phyloP scores from a whole-genome alignment of 2,888 invertebrate species.

The Heliconius aoede region DNA sequence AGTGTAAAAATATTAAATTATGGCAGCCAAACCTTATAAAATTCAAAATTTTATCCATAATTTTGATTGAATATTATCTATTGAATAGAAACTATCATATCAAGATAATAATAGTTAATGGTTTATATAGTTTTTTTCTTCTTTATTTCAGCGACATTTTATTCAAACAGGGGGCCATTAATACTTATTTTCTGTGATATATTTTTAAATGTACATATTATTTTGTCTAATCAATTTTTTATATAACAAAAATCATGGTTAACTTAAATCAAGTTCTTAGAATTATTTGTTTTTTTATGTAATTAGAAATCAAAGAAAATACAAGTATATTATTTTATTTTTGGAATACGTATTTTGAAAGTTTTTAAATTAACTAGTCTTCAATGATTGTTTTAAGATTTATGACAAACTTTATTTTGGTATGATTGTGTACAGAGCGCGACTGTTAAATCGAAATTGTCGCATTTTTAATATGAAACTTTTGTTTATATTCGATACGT shows the following conservation, averaged over 20 bases:
- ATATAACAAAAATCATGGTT: conserved; percentile 71
- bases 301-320: conserved; percentile 38
- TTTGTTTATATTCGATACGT: conserved; percentile 32
- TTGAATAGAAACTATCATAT: not conserved
- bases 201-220: conserved; percentile 67
- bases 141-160: not conserved
- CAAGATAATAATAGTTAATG: not conserved
- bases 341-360: conserved; percentile 63
- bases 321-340: conserved; percentile 49
- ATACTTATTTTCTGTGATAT: conserved; percentile 66
- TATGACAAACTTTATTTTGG: conserved; percentile 75
- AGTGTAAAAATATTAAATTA: conserved; percentile 2
- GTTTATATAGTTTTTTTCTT: not conserved
- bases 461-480: conserved; percentile 63
- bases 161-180: not conserved
- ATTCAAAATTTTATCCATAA: too few relatives aligned
- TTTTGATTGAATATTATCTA: not conserved
- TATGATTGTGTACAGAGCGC: conserved; percentile 74
- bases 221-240: conserved; percentile 68
- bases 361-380: conserved; percentile 74
- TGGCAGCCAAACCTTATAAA: too few relatives aligned
- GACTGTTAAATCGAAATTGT: conserved; percentile 65
- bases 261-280: conserved; percentile 55
- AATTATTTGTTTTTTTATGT: conserved; percentile 22
- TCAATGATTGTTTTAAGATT: conserved; percentile 53